A percentile compares a stretch with the other conserved stretches of the same genome.
Evolutionary conservation across 1,140 invertebrate species (phyloP).

Genomic region (Tetragonula clypearis): DNA sequence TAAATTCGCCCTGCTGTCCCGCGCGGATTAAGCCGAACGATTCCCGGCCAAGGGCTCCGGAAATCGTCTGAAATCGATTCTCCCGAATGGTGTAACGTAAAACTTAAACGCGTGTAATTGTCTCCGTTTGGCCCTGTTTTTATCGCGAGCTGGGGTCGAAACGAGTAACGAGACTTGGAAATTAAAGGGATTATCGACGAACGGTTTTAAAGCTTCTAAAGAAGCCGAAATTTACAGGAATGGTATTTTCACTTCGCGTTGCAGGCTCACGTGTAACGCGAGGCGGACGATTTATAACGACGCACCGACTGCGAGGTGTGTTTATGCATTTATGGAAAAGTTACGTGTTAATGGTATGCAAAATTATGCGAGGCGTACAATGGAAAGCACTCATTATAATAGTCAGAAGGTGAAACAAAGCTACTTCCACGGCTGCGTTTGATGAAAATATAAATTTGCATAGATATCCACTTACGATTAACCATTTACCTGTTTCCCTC

Average conservation of each 20-base stretch:
- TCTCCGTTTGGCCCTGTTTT: not conserved
- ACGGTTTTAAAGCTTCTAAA: no score
- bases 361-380: not conserved
- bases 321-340: slow-evolving; percentile 1
- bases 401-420: not conserved
- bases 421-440: not conserved
- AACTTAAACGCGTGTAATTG: not conserved
- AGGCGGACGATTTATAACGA: not conserved
- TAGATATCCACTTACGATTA: not conserved
- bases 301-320: not conserved
- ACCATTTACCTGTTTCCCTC: not conserved
- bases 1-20: slow-evolving; percentile 66
- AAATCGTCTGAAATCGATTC: not conserved
- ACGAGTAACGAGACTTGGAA: no score
- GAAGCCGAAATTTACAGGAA: not conserved
- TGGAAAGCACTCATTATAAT: not conserved
- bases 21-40: slow-evolving; percentile 52
- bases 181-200: no score
- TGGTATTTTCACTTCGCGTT: not conserved
- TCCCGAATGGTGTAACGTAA: not conserved
- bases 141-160: not conserved
- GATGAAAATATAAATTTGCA: not conserved
- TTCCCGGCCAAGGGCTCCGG: not conserved
- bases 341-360: slow-evolving; percentile 3
- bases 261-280: not conserved